Percentiles rank a stretch among this genome's conserved stretches.
Conservation (phyloP, 2,888 invertebrate species). For the Capitulum mitella region DNA sequence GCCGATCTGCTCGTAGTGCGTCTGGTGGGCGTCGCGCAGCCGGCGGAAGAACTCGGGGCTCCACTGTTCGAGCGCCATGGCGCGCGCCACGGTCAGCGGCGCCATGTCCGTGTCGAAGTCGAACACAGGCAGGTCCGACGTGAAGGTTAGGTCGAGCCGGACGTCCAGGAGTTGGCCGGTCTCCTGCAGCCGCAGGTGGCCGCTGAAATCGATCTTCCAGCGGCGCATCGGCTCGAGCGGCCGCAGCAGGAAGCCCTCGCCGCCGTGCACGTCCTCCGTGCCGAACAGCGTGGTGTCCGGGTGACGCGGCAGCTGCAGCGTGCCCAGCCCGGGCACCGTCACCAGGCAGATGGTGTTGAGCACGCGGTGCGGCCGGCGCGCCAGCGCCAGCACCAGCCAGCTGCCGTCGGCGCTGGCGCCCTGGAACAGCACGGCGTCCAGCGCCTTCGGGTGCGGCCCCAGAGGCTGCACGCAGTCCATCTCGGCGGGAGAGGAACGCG, state of each 20-base stretch:
- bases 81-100: slow-evolving; percentile 57
- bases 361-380: slow-evolving; percentile 58
- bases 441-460: slow-evolving; percentile 57
- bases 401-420: slow-evolving; percentile 56
- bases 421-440: slow-evolving; percentile 72
- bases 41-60: slow-evolving; percentile 57
- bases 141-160: slow-evolving; percentile 57
- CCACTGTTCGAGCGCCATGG: slow-evolving; percentile 69
- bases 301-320: slow-evolving; percentile 59
- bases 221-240: slow-evolving; percentile 64
- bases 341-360: slow-evolving; percentile 61
- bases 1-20: slow-evolving; percentile 77
- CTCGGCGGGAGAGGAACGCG: slow-evolving; percentile 42
- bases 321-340: slow-evolving; percentile 56
- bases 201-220: slow-evolving; percentile 63
- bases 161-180: slow-evolving; percentile 50
- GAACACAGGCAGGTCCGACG: slow-evolving; percentile 56
- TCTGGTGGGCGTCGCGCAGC: slow-evolving; percentile 62
- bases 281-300: slow-evolving; percentile 63
- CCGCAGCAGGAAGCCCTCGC: slow-evolving; percentile 60
- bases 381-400: slow-evolving; percentile 59
- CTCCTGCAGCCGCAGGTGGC: slow-evolving; percentile 51
- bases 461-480: slow-evolving; percentile 56
- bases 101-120: slow-evolving; percentile 66
- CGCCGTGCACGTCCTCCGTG: slow-evolving; percentile 54